These are phyloP conservation scores for Cerceris rybyensis DNA, from an alignment of 2,888 invertebrate genomes.

Conservation along the genomic window DNA sequence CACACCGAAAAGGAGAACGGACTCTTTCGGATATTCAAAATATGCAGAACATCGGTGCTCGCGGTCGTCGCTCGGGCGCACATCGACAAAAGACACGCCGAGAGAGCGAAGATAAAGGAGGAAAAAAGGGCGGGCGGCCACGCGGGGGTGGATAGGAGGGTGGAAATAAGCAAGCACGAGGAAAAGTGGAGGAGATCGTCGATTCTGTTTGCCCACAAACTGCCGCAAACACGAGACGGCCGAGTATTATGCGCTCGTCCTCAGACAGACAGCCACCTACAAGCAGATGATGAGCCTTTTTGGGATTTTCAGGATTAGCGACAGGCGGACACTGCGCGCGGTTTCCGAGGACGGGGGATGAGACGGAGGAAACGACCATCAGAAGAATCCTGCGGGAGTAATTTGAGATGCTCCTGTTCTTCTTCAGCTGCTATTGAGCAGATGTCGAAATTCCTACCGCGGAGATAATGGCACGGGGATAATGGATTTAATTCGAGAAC, in stretches of 20 bases:
- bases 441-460: constrained; percentile 71
- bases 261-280: constrained; percentile 62
- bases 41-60: constrained; percentile 63
- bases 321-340: constrained; percentile 53
- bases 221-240: constrained; percentile 59
- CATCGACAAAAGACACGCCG: constrained; percentile 57
- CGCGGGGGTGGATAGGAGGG: constrained; percentile 14
- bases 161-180: constrained; percentile 37
- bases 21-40: constrained; percentile 62
- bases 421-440: constrained; percentile 74
- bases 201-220: constrained; percentile 72
- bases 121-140: constrained; percentile 19
- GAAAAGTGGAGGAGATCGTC: constrained; percentile 57
- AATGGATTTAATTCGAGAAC: constrained; percentile 73
- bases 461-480: constrained; percentile 74
- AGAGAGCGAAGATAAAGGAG: constrained; percentile 56
- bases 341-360: constrained; percentile 7
- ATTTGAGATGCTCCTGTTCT: constrained; percentile 75
- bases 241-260: constrained; percentile 53
- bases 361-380: constrained; percentile 44
- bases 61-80: constrained; percentile 48
- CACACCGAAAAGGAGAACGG: constrained; percentile 36
- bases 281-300: constrained; percentile 73
- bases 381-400: constrained; percentile 68
- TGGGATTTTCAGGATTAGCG: constrained; percentile 57